Evolutionary conservation across 2,888 invertebrate genomes (phyloP), one percentile per base, ranked within the genome.

Genomic region (Glaucopsyche alexis): DNA sequence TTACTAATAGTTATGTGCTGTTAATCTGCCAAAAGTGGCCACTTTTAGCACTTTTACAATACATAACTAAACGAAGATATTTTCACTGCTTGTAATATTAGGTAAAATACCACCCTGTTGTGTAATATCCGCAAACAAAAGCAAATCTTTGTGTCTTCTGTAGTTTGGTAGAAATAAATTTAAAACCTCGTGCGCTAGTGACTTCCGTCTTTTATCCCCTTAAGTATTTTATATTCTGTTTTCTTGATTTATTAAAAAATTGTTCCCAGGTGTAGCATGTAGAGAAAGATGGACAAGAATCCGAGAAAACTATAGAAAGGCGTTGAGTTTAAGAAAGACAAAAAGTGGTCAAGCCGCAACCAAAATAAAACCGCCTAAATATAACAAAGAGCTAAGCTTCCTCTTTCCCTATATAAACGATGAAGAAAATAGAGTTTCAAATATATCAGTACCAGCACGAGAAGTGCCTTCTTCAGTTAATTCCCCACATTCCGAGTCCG

Each of bases 321-420:
- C 79, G 71, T 71, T 77, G 74, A 76, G 76, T 74, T 72, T 77
- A 67, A 73, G 77, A 65, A 77, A 77, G 73, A 79, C 77, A 67
- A 78, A 77, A 76, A 76, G 76, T 71, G 78, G 76, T 71, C 76
- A 79, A 75, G 77, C 77, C 69, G 78, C 77, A 71, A 73, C 75
- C 72, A 76, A 77, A 74, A 40, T 76, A 74, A 78, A 77, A 76
- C 60, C 72, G 49, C 76, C 77, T 69, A 79, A 77, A 76, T 79
- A 73, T 75, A 72, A 45, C 73, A 64, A 77, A 76, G 76, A 77
- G 70, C 74, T 78, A 42, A 19, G 71, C 72, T 77, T 77, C 72
- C 74, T 78, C 69, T 60, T 71, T 60, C 76, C 77, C 73, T 77
- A 74, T 74, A 64, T 76, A 73, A 75, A 75, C 67, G 77, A 78